A percentile compares a stretch with the other conserved stretches of the same genome.
Evolutionary conservation across 2,888 invertebrate genomes (phyloP).

Genomic region (Sceliomorpha sp.): DNA sequence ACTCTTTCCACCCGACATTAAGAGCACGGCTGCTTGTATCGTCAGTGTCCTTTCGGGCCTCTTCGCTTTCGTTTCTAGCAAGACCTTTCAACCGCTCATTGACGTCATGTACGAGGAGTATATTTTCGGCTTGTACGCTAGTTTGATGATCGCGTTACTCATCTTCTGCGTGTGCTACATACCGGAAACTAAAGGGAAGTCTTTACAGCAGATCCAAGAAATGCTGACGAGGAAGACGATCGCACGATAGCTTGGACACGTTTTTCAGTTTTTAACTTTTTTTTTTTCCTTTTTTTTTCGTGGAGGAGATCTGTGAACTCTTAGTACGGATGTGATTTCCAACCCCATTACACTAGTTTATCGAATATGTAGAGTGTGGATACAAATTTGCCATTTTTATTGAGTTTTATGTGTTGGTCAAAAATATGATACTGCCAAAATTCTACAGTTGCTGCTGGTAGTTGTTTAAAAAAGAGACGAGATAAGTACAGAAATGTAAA

Average conservation of each 20-base stretch:
- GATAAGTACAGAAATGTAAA: too few species aligned
- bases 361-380: too few species aligned
- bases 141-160: slow-evolving; percentile 56
- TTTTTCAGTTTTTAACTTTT: too few species aligned
- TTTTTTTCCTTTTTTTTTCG: too few species aligned
- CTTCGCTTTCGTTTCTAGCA: slow-evolving; percentile 50
- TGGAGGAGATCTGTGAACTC: too few species aligned
- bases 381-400: too few species aligned
- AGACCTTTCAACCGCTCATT: slow-evolving; percentile 56
- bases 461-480: too few species aligned
- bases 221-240: slow-evolving; percentile 50
- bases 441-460: too few species aligned
- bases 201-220: slow-evolving; percentile 70
- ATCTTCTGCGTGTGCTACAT: slow-evolving; percentile 58
- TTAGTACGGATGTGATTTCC: too few species aligned
- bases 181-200: slow-evolving; percentile 73
- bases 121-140: slow-evolving; percentile 63
- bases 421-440: too few species aligned
- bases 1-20: slow-evolving; percentile 54
- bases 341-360: too few species aligned
- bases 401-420: too few species aligned
- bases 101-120: slow-evolving; percentile 43
- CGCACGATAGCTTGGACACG: slow-evolving; percentile 4
- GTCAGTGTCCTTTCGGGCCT: slow-evolving; percentile 39
- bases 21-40: slow-evolving; percentile 48